These are phyloP conservation scores for Axea sp. DNA, from an alignment of 2,888 invertebrate genomes.

Conservation along the genomic window DNA sequence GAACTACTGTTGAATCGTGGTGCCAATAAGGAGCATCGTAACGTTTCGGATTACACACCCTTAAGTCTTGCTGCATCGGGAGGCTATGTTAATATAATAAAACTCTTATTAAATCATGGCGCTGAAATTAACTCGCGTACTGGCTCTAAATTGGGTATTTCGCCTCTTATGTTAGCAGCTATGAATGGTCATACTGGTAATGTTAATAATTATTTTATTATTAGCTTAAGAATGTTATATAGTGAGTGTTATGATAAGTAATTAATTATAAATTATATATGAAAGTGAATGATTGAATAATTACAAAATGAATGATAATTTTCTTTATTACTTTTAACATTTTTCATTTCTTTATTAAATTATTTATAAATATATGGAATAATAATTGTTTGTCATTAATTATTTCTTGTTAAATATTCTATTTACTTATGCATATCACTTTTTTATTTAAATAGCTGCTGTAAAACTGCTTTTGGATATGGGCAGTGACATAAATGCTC, in stretches of 20 bases:
- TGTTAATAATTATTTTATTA: no score
- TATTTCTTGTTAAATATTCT: no score
- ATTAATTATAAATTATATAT: no score
- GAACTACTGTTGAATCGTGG: conserved; percentile 92
- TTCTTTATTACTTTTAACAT: no score
- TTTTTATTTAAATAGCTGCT: conserved; percentile 84
- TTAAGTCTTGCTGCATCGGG: conserved; percentile 99
- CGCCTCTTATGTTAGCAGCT: conserved; percentile 98
- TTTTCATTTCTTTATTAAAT: no score
- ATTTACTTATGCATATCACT: not conserved
- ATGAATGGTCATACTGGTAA: conserved; percentile 96
- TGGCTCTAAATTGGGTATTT: conserved; percentile 98
- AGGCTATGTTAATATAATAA: conserved; percentile 98
- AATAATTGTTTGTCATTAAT: not conserved
- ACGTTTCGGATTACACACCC: conserved; percentile 99
- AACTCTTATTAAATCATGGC: conserved; percentile 93
- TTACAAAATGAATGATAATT: no score
- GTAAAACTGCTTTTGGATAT: conserved; percentile 96
- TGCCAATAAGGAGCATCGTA: conserved; percentile 98
- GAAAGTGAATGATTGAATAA: no score
- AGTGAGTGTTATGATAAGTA: no score
- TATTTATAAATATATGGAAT: no score
- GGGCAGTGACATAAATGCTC: conserved; percentile 99
- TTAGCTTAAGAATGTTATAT: no score
- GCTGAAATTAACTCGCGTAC: conserved; percentile 99